Conservation (phyloP, 2,113 vertebrate species). For the Hipposideros armiger region DNA sequence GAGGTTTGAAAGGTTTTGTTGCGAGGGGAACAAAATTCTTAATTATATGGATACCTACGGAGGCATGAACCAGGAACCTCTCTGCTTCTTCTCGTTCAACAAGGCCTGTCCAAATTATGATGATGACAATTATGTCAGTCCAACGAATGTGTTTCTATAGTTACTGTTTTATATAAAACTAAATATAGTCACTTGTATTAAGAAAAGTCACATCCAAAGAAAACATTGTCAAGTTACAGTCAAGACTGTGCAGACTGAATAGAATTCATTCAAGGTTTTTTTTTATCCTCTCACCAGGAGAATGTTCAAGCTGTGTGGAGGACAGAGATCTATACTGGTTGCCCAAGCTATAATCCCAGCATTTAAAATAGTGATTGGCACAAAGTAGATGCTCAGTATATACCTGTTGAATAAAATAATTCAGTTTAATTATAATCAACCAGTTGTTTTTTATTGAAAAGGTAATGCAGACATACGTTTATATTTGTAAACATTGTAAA, state of each 20-base stretch:
- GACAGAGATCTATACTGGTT: neutral
- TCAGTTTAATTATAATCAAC: neutral
- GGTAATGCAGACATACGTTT: neutral
- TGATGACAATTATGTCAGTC: neutral
- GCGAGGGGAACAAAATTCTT: neutral
- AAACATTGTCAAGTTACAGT: neutral
- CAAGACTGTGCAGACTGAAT: neutral
- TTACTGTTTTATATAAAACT: neutral
- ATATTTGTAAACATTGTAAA: neutral
- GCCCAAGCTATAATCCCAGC: neutral
- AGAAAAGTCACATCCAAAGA: conserved; percentile 16
- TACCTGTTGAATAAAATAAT: neutral
- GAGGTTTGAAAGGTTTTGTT: neutral
- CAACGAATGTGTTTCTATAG: neutral
- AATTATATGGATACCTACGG: neutral
- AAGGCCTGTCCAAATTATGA: neutral
- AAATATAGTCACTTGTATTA: neutral
- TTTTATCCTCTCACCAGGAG: neutral
- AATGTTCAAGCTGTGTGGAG: neutral
- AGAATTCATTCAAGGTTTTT: neutral
- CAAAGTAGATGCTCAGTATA: neutral
- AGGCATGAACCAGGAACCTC: neutral
- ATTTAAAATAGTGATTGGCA: neutral
- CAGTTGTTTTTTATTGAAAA: conserved; percentile 19
- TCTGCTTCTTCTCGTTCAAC: neutral